A percentile compares a stretch with the other conserved stretches of the same genome.
Conservation (phyloP, 2,888 invertebrate genomes). For the Lasioglossum figueresi region DNA sequence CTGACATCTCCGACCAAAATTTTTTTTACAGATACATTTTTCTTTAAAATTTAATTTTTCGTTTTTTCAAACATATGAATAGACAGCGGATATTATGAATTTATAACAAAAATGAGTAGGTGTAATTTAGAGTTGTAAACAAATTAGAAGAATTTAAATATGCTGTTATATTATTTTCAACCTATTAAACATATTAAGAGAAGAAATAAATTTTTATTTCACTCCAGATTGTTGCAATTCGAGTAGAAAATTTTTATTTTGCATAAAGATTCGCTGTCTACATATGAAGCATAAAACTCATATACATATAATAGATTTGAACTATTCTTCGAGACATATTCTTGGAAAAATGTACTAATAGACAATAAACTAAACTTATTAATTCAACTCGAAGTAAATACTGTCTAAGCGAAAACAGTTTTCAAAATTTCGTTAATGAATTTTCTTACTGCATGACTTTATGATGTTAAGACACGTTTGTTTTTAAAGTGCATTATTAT, state of each 20-base stretch:
- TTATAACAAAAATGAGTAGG: no score
- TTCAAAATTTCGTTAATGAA: slow-evolving; percentile 31
- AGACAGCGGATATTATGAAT: no score
- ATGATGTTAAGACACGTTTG: slow-evolving; percentile 60
- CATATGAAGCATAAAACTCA: neutral
- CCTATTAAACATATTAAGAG: no score
- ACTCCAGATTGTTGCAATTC: no score
- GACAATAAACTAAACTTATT: neutral
- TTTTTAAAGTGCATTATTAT: slow-evolving; percentile 28
- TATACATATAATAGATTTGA: neutral
- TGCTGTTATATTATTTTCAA: no score
- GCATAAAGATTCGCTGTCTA: no score
- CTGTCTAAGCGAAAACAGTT: slow-evolving; percentile 24
- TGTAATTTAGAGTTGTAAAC: no score
- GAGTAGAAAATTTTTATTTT: no score
- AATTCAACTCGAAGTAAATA: slow-evolving; percentile 11
- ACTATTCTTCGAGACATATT: slow-evolving; percentile 18
- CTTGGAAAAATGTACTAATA: slow-evolving; percentile 13
- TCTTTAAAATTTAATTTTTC: neutral
- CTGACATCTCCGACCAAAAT: slow-evolving; percentile 75
- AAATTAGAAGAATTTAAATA: no score
- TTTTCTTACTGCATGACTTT: slow-evolving; percentile 57
- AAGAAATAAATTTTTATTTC: no score
- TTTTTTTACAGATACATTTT: neutral
- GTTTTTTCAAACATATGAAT: slow-evolving; percentile 15